A percentile compares a stretch with the other conserved stretches of the same genome.
phyloP scores from a whole-genome alignment of 2,888 invertebrate genomes.

The Mylabris sibirica region DNA sequence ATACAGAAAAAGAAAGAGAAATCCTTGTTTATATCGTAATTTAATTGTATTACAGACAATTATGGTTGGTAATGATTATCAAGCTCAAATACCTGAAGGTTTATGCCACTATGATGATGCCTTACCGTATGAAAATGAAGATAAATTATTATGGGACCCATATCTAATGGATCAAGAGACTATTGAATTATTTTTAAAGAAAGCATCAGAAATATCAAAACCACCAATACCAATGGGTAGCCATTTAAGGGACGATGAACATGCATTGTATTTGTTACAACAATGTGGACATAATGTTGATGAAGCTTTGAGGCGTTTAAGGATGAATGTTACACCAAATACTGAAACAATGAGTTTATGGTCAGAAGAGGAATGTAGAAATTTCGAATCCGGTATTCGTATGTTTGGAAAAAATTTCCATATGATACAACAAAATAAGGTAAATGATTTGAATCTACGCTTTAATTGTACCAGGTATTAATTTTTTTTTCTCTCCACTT shows the following conservation, averaged over 20 bases:
- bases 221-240: conserved; percentile 73
- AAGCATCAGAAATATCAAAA: conserved; percentile 60
- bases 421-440: conserved; percentile 91
- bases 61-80: conserved; percentile 94
- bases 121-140: conserved; percentile 94
- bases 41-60: conserved; percentile 69
- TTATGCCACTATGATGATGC: conserved; percentile 92
- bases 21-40: background rate
- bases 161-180: conserved; percentile 73
- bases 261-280: conserved; percentile 87
- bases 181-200: conserved; percentile 83
- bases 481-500: background rate
- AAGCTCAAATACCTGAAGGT: conserved; percentile 93
- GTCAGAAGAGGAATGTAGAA: conserved; percentile 97
- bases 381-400: conserved; percentile 95
- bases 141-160: conserved; percentile 94
- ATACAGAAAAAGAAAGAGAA: background rate
- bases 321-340: conserved; percentile 61
- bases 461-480: background rate
- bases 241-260: conserved; percentile 86
- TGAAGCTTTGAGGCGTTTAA: conserved; percentile 83
- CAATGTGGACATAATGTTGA: conserved; percentile 97
- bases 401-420: conserved; percentile 97
- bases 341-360: conserved; percentile 85
- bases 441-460: conserved; percentile 47